A percentile compares a stretch with the other conserved stretches of the same genome.
Evolutionary conservation across 2,797 vertebrate genomes (phyloP).

Genomic region (Amblyraja radiata): DNA sequence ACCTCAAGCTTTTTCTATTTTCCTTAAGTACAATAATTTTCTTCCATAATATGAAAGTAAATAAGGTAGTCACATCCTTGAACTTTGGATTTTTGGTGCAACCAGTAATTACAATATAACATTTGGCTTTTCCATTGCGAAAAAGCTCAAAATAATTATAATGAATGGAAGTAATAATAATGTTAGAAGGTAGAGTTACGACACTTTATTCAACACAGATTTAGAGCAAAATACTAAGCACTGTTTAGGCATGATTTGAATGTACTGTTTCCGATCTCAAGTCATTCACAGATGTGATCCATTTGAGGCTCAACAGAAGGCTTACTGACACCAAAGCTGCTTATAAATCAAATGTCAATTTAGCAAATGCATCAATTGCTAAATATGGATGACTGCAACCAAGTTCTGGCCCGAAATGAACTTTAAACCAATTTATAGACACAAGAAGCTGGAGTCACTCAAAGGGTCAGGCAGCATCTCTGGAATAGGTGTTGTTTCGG

Average conservation of each 20-base stretch:
- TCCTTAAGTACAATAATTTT: slow-evolving; percentile 9
- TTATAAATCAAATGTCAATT: neutral
- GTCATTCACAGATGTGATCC: neutral
- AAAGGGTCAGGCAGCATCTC: no score
- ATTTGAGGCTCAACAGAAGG: neutral
- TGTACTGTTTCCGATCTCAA: neutral
- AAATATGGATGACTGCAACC: neutral
- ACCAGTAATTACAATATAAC: neutral
- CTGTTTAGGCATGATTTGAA: neutral
- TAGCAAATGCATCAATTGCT: neutral
- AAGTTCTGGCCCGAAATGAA: neutral
- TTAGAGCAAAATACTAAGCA: neutral
- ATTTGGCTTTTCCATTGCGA: neutral
- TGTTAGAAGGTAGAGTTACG: neutral
- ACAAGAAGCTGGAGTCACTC: no score
- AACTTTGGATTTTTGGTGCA: neutral
- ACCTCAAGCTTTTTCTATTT: slow-evolving; percentile 16
- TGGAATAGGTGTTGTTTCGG: no score
- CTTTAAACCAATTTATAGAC: neutral
- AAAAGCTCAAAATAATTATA: slow-evolving; percentile 27
- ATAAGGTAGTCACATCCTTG: neutral
- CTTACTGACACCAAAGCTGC: neutral
- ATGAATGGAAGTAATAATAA: neutral
- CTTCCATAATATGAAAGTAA: neutral
- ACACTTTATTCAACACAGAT: neutral